Conservation (phyloP, 53 echinoderm and acorn worm genomes). For the Echinarachnius parma region DNA sequence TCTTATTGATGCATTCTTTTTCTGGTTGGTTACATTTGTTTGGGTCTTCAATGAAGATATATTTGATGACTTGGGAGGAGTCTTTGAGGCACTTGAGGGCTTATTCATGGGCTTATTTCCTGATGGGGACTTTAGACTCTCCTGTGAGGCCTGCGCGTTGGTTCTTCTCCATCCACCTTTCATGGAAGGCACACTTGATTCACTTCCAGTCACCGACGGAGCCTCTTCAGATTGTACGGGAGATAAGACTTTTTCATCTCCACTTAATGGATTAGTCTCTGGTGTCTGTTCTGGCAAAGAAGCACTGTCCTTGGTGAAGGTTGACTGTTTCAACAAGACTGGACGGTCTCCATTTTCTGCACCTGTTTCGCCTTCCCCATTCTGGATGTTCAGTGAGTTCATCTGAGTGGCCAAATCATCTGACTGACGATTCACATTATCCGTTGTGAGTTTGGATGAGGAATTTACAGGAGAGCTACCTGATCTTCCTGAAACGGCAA, state of each 20-base stretch:
- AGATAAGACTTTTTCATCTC: constrained; percentile 41
- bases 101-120: constrained; percentile 22
- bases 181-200: constrained; percentile 54
- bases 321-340: constrained; percentile 84
- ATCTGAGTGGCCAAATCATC: constrained; percentile 4
- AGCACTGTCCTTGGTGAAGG: constrained; percentile 96
- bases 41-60: not conserved
- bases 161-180: constrained; percentile 53
- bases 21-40: constrained; percentile 3
- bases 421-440: not conserved
- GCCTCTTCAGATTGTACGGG: constrained; percentile 49
- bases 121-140: constrained; percentile 20
- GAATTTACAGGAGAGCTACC: constrained; percentile 23
- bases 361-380: constrained; percentile 10
- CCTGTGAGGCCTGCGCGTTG: not conserved
- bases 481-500: constrained; percentile 43
- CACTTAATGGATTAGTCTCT: constrained; percentile 60
- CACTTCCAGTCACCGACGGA: constrained; percentile 53
- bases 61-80: constrained; percentile 36
- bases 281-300: constrained; percentile 93
- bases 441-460: not conserved
- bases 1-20: constrained; percentile 4
- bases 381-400: not conserved
- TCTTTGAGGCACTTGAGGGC: constrained; percentile 18
- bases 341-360: constrained; percentile 59